phyloP scores from a whole-genome alignment of 2,113 vertebrate species.

The Chelonoidis abingdonii region DNA sequence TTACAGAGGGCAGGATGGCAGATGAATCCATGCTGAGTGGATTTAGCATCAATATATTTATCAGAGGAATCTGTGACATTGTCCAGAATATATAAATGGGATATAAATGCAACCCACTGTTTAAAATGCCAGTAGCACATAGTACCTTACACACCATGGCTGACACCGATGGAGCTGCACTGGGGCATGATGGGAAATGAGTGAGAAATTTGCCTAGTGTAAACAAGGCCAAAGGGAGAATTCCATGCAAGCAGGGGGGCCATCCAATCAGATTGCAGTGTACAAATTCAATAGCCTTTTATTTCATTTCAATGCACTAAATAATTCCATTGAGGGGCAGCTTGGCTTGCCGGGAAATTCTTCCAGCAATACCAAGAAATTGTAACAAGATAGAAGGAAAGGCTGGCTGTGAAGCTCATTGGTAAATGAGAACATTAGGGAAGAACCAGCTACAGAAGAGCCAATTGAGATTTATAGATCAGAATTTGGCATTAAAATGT shows the following conservation, averaged over 20 bases:
- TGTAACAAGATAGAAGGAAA: neutral
- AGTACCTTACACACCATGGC: neutral
- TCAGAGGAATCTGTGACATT: neutral
- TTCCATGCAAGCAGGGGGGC: neutral
- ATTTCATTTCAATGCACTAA: neutral
- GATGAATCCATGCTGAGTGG: neutral
- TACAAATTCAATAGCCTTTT: neutral
- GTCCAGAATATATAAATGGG: neutral
- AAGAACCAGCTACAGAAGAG: conserved; percentile 4
- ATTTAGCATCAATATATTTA: neutral
- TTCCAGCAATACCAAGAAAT: neutral
- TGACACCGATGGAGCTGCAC: neutral
- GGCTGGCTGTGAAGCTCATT: neutral
- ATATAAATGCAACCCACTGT: neutral
- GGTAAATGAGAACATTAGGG: neutral
- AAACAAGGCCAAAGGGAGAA: neutral
- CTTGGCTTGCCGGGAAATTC: neutral
- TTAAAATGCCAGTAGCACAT: neutral
- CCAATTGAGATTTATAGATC: neutral
- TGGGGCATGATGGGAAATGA: neutral
- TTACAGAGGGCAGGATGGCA: neutral
- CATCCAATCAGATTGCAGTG: neutral
- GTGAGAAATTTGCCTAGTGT: neutral
- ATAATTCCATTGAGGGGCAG: neutral
- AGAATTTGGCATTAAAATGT: neutral